Evolutionary conservation across 1,140 invertebrate species (phyloP).

Genomic region (Leptinotarsa undecemlineata): DNA sequence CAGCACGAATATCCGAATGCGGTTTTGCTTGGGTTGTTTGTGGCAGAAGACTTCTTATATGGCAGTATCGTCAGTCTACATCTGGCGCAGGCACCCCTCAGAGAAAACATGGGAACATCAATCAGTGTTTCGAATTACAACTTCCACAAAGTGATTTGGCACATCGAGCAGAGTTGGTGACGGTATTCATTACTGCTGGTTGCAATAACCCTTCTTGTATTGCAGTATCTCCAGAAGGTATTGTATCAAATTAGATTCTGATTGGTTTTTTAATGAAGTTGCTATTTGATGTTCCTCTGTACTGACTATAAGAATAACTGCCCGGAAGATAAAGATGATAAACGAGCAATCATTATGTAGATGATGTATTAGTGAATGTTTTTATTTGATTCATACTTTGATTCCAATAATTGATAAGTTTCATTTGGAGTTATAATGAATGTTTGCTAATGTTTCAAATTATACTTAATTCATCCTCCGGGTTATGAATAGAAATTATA

Average conservation of each 20-base stretch:
- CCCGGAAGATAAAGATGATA: too few species aligned
- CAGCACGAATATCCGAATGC: constrained; percentile 59
- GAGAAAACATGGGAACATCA: constrained; percentile 54
- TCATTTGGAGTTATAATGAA: too few species aligned
- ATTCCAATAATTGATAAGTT: too few species aligned
- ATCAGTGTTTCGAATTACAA: constrained; percentile 78
- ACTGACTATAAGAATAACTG: background rate
- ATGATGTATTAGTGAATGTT: too few species aligned
- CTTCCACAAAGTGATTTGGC: constrained; percentile 90
- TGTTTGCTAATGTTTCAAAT: too few species aligned
- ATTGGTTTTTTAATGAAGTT: background rate
- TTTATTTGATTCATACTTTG: too few species aligned
- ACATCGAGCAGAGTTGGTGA: constrained; percentile 87
- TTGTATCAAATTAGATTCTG: background rate
- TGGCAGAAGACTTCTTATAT: constrained; percentile 81
- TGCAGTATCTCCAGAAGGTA: constrained; percentile 89
- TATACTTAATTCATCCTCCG: too few species aligned
- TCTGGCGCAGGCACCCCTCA: constrained; percentile 51
- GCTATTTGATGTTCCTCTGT: background rate
- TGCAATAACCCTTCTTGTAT: constrained; percentile 77
- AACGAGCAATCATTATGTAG: too few species aligned
- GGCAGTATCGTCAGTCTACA: constrained; percentile 73
- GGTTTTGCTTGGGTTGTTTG: constrained; percentile 80
- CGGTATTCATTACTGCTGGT: constrained; percentile 66
- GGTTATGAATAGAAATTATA: too few species aligned